Conservation (phyloP, 2,888 invertebrate species). For the Aricia artaxerxes region DNA sequence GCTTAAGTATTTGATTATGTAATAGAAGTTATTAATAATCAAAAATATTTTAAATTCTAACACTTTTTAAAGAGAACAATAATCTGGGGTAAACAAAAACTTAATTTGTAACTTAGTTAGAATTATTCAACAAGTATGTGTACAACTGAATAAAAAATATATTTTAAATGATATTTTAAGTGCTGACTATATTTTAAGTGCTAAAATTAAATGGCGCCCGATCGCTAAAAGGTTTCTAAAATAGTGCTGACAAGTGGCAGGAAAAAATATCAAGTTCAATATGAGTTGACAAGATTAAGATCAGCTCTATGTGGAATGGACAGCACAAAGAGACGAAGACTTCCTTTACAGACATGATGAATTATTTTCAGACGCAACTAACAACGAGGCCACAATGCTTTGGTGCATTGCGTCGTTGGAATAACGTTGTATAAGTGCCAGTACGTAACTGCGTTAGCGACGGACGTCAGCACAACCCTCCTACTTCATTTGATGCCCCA, state of each 20-base stretch:
- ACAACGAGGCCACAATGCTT: neutral
- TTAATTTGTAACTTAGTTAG: no score
- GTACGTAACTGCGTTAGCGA: neutral
- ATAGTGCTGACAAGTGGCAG: neutral
- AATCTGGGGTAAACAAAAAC: no score
- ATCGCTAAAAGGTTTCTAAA: neutral
- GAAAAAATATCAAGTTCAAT: constrained; percentile 8
- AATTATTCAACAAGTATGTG: no score
- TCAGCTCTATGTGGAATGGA: neutral
- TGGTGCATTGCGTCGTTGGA: neutral
- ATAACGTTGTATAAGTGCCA: neutral
- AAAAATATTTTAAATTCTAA: no score
- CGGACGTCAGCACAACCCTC: neutral
- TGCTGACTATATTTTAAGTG: neutral
- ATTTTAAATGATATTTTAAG: no score
- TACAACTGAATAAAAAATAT: no score
- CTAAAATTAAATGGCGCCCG: neutral
- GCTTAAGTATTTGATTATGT: neutral
- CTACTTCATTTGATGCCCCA: no score
- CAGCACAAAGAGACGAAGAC: constrained; percentile 11
- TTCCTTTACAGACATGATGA: constrained; percentile 1
- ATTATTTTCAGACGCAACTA: neutral
- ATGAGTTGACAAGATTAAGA: constrained; percentile 13
- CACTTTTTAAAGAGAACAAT: no score
- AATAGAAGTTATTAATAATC: no score